phyloP scores from a whole-genome alignment of 2,888 invertebrate species.

The Galerucella calmariensis region DNA sequence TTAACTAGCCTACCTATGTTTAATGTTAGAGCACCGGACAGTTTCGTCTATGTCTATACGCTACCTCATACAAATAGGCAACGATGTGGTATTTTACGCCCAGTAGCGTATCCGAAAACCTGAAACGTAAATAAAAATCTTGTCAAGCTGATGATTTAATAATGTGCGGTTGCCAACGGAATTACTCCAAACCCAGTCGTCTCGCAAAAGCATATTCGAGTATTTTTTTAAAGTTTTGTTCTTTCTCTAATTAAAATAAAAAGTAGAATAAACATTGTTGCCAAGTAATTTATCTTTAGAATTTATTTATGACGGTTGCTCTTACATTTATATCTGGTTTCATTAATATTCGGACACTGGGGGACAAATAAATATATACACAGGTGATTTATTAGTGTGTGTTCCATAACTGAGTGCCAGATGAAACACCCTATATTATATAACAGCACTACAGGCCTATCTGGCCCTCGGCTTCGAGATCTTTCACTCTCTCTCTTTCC shows the following conservation, averaged over 20 bases:
- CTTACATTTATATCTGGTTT: no score
- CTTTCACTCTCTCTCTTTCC: no score
- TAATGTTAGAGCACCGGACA: background rate
- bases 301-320: background rate
- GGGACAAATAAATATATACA: no score
- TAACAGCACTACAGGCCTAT: no score
- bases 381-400: no score
- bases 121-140: slow-evolving; percentile 29
- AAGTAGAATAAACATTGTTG: no score
- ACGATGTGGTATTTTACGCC: slow-evolving; percentile 24
- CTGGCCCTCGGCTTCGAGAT: no score
- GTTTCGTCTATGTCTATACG: background rate
- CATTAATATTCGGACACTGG: no score
- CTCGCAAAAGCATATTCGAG: background rate
- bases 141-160: slow-evolving; percentile 30
- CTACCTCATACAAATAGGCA: slow-evolving; percentile 26
- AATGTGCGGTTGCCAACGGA: slow-evolving; percentile 23
- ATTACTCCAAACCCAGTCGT: background rate
- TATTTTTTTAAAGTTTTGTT: background rate
- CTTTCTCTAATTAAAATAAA: slow-evolving; percentile 15
- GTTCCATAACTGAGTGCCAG: no score
- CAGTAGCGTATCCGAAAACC: slow-evolving; percentile 30
- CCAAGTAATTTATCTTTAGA: no score
- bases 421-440: no score
- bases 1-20: background rate